phyloP scores from a whole-genome alignment of 1,140 invertebrate species.

The Patella vulgata region DNA sequence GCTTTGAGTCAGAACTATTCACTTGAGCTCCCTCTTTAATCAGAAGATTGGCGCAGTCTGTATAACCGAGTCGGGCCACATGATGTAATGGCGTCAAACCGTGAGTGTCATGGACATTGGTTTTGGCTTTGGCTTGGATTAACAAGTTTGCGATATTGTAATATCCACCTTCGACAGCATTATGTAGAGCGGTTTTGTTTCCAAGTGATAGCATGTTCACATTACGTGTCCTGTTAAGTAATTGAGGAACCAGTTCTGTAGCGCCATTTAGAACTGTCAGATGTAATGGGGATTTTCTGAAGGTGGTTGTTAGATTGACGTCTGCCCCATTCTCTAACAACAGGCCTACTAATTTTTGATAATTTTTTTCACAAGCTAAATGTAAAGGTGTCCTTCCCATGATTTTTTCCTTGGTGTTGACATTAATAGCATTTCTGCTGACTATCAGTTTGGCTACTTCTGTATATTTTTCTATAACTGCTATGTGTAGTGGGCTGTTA shows the following conservation, averaged over 20 bases:
- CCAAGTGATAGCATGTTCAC: constrained; percentile 67
- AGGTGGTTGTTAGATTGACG: constrained; percentile 85
- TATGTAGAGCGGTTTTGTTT: constrained; percentile 54
- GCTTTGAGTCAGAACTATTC: constrained; percentile 48
- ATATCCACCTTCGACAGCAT: constrained; percentile 43
- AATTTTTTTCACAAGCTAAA: constrained; percentile 44
- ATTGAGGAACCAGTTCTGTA: constrained; percentile 76
- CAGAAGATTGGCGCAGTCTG: constrained; percentile 37
- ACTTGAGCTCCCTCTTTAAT: constrained; percentile 39
- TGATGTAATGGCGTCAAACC: constrained; percentile 54
- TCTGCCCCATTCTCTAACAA: constrained; percentile 86
- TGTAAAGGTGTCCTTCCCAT: constrained; percentile 55
- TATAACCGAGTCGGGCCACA: constrained; percentile 32
- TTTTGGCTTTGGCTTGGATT: constrained; percentile 49
- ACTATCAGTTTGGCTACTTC: constrained; percentile 51
- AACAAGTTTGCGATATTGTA: constrained; percentile 38
- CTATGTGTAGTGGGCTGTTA: constrained; percentile 45
- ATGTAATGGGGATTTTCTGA: constrained; percentile 70
- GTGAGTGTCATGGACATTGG: constrained; percentile 50
- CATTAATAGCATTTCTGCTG: constrained; percentile 43
- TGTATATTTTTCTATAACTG: constrained; percentile 34
- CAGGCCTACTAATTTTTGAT: constrained; percentile 69
- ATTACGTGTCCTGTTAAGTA: constrained; percentile 80
- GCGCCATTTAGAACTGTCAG: constrained; percentile 72
- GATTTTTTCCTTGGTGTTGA: constrained; percentile 51